Percentiles rank a stretch among this genome's conserved stretches.
These are phyloP conservation scores for Epistrophella euchroma DNA, from an alignment of 2,888 invertebrate species.

Conservation along the genomic window DNA sequence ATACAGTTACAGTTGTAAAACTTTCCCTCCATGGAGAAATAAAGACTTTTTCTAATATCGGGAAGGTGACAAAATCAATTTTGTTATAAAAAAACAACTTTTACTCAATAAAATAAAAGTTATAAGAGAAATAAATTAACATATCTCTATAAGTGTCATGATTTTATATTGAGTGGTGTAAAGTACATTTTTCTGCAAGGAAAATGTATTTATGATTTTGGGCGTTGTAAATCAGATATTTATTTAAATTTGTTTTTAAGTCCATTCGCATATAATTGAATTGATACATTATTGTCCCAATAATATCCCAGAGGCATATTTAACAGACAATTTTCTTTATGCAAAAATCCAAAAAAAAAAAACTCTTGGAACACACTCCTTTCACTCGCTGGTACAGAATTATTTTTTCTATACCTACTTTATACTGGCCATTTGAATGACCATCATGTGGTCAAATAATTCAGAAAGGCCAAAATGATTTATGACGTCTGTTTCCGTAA, in stretches of 20 bases:
- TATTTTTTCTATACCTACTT: neutral
- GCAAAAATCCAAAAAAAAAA: neutral
- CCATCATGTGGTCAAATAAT: neutral
- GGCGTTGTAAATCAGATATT: neutral
- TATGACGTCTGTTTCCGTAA: slow-evolving; percentile 37
- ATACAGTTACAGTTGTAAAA: too few relatives aligned
- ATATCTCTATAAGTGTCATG: neutral
- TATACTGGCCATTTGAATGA: neutral
- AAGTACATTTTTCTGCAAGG: neutral
- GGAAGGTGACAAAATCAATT: too few relatives aligned
- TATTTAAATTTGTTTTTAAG: neutral
- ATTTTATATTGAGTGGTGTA: neutral
- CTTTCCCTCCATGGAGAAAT: too few relatives aligned
- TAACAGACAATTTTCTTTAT: slow-evolving; percentile 12
- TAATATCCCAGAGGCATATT: slow-evolving; percentile 1
- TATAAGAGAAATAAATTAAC: neutral
- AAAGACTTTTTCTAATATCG: too few relatives aligned
- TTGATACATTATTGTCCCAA: slow-evolving; percentile 25
- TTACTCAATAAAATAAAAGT: neutral
- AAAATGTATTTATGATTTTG: neutral
- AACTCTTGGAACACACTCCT: slow-evolving; percentile 24
- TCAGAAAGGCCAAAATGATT: slow-evolving; percentile 42
- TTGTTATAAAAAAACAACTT: neutral
- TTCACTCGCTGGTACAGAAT: slow-evolving; percentile 38
- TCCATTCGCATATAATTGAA: neutral